Conservation (phyloP, 2,113 vertebrate species). For the Malurus elegans region DNA sequence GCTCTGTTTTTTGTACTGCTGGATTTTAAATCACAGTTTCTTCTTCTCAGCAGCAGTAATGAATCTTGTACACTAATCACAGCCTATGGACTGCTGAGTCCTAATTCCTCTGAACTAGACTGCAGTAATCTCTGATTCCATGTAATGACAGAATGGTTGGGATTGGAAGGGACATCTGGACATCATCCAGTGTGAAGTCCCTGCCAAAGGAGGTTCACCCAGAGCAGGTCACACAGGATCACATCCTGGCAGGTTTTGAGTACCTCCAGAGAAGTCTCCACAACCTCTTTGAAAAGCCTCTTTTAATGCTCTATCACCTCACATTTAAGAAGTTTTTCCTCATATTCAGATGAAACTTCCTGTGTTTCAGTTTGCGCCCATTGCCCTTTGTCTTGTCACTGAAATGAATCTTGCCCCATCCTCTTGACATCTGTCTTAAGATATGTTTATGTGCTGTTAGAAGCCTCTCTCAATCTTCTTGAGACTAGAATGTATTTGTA, state of each 20-base stretch:
- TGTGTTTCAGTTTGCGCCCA: neutral
- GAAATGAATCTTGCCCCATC: fast-evolving
- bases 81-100: neutral
- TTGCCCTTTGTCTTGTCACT: neutral
- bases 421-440: neutral
- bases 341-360: too few relatives aligned
- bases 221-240: neutral
- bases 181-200: neutral
- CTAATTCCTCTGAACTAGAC: neutral
- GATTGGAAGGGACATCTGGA: neutral
- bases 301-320: neutral
- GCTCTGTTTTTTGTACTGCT: neutral
- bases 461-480: neutral
- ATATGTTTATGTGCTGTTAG: neutral
- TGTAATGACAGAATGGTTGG: neutral
- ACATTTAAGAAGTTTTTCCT: neutral
- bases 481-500: neutral
- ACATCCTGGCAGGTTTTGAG: neutral
- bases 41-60: neutral
- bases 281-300: neutral
- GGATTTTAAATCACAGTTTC: neutral
- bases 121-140: neutral
- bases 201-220: neutral
- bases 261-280: neutral
- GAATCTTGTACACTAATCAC: neutral